Evolutionary conservation across 92 coral and sea anemone species (phyloP).

Genomic region (Porites evermanni): DNA sequence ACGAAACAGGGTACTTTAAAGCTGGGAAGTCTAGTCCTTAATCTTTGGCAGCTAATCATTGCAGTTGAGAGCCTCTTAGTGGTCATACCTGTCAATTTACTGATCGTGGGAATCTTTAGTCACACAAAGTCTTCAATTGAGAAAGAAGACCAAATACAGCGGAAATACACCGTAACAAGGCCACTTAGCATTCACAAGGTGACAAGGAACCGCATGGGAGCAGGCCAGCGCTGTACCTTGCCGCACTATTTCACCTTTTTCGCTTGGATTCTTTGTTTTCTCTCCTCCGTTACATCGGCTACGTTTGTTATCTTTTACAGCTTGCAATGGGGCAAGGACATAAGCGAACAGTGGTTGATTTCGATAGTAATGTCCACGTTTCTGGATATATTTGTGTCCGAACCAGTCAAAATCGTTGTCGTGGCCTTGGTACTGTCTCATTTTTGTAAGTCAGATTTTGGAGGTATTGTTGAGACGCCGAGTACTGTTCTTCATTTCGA

Average conservation of each 20-base stretch:
- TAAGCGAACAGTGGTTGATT: conserved; percentile 62
- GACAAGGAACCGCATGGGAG: neutral
- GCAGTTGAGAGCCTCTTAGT: conserved; percentile 62
- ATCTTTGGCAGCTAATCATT: conserved; percentile 61
- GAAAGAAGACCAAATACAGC: neutral
- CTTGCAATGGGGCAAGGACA: conserved; percentile 64
- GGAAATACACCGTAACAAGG: neutral
- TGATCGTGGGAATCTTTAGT: conserved; percentile 49
- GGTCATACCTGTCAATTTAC: conserved; percentile 57
- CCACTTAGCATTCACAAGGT: conserved; percentile 29
- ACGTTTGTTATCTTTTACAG: conserved; percentile 63
- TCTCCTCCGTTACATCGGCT: conserved; percentile 49
- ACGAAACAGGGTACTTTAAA: conserved; percentile 26
- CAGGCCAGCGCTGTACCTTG: neutral
- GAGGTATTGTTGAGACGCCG: neutral
- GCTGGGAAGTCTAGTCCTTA: conserved; percentile 56
- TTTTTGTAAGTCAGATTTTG: conserved; percentile 15
- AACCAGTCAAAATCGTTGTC: conserved; percentile 44
- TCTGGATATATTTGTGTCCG: conserved; percentile 58
- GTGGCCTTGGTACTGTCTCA: conserved; percentile 30
- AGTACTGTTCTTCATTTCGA: neutral
- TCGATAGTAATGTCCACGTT: conserved; percentile 57
- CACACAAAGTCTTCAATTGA: conserved; percentile 13
- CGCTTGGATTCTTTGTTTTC: conserved; percentile 58
- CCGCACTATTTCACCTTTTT: conserved; percentile 48